A percentile compares a stretch with the other conserved stretches of the same genome.
Conservation (phyloP, 2,888 invertebrate genomes). For the Eristalis tenax region DNA sequence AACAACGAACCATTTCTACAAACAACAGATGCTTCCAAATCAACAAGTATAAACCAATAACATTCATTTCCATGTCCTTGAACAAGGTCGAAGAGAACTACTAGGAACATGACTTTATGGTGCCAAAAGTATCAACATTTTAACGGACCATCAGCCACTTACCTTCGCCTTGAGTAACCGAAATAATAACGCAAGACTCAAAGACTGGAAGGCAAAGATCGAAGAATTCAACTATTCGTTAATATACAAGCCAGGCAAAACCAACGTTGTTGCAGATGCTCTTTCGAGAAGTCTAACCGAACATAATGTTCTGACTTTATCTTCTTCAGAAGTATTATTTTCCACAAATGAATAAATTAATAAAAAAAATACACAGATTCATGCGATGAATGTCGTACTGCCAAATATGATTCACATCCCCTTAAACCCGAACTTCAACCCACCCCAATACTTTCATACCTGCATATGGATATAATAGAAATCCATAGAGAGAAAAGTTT, state of each 20-base stretch:
- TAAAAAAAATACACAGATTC: constrained; percentile 11
- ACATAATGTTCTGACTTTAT: too few relatives aligned
- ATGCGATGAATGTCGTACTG: constrained; percentile 8
- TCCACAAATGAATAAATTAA: too few relatives aligned
- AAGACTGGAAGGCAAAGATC: constrained; percentile 44
- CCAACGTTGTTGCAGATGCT: too few relatives aligned
- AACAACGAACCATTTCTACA: too few relatives aligned
- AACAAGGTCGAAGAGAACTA: not conserved
- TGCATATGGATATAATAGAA: constrained; percentile 32
- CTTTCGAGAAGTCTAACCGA: too few relatives aligned
- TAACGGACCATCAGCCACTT: constrained; percentile 1
- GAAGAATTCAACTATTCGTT: too few relatives aligned
- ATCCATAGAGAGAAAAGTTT: constrained; percentile 14
- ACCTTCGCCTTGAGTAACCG: constrained; percentile 1
- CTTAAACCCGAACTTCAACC: constrained; percentile 24
- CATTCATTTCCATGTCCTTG: constrained; percentile 34
- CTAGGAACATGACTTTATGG: constrained; percentile 26
- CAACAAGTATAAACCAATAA: not conserved
- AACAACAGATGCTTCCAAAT: not conserved
- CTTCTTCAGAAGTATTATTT: too few relatives aligned
- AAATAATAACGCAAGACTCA: constrained; percentile 24
- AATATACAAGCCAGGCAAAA: too few relatives aligned
- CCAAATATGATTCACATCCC: constrained; percentile 25
- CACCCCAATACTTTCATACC: constrained; percentile 13
- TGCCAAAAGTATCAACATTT: constrained; percentile 13